Evolutionary conservation across 1,140 invertebrate genomes (phyloP).

Genomic region (Drosophila jambulina): DNA sequence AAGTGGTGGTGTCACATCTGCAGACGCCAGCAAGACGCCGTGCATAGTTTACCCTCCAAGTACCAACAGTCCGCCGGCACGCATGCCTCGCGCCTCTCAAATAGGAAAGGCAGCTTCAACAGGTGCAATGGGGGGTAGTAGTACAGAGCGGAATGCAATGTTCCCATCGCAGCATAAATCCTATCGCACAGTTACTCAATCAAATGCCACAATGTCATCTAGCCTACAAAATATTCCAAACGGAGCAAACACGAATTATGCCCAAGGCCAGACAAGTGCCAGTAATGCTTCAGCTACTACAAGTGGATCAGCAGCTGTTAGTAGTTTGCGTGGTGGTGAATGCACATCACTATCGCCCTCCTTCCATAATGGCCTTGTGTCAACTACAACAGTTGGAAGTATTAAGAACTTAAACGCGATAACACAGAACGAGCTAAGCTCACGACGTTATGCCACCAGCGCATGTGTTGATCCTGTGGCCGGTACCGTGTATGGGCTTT

Average conservation of each 20-base stretch:
- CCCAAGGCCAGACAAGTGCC: slow-evolving; percentile 39
- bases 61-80: slow-evolving; percentile 73
- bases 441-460: slow-evolving; percentile 37
- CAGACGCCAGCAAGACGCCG: neutral
- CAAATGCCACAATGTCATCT: slow-evolving; percentile 80
- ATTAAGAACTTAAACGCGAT: slow-evolving; percentile 78
- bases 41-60: slow-evolving; percentile 58
- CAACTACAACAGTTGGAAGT: slow-evolving; percentile 70
- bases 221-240: slow-evolving; percentile 85
- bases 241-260: slow-evolving; percentile 77
- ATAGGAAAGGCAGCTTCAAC: slow-evolving; percentile 62
- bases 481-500: slow-evolving; percentile 64
- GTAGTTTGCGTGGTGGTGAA: slow-evolving; percentile 46
- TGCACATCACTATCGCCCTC: slow-evolving; percentile 35
- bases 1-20: slow-evolving; percentile 31
- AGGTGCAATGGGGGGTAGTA: slow-evolving; percentile 53
- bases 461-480: slow-evolving; percentile 47
- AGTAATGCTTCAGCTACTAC: slow-evolving; percentile 40
- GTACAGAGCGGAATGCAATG: slow-evolving; percentile 62
- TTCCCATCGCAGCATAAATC: slow-evolving; percentile 81
- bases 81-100: slow-evolving; percentile 77
- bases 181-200: slow-evolving; percentile 73
- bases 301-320: slow-evolving; percentile 37
- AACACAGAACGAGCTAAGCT: slow-evolving; percentile 70
- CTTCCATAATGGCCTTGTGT: slow-evolving; percentile 47